Percentiles rank a stretch among this genome's conserved stretches.
Evolutionary conservation across 2,113 vertebrate species (phyloP).

Genomic region (Ceuthmochares aereus): DNA sequence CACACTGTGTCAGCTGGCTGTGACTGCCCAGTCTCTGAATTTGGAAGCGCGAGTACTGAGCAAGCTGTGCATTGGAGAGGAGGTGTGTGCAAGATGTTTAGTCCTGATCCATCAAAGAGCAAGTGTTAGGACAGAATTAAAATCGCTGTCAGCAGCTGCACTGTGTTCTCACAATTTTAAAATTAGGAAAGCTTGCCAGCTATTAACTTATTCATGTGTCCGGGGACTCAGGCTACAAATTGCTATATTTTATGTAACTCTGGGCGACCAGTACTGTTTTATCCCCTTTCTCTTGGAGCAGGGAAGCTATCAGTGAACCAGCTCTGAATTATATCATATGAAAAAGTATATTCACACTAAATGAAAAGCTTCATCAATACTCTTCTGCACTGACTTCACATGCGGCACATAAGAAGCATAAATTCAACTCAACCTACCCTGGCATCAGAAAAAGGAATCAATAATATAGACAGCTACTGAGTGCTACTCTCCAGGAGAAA

Average conservation of each 20-base stretch:
- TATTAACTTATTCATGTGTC: neutral
- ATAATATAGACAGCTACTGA: neutral
- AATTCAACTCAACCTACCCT: neutral
- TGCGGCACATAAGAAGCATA: neutral
- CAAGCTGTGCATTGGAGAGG: neutral
- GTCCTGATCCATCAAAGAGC: neutral
- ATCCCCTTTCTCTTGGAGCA: neutral
- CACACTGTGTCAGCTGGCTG: rapidly evolving
- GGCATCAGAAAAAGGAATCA: neutral
- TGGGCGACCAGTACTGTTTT: neutral
- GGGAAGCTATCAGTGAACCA: neutral
- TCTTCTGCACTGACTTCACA: neutral
- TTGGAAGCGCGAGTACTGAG: neutral
- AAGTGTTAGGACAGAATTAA: neutral
- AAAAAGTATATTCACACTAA: neutral
- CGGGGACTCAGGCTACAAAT: neutral
- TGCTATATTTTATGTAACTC: neutral
- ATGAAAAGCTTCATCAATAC: neutral
- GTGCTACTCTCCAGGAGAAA: neutral
- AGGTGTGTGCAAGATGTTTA: neutral
- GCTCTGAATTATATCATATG: neutral
- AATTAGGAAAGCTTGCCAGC: neutral
- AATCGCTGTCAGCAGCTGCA: neutral
- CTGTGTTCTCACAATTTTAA: neutral
- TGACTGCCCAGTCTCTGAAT: neutral